Percentiles rank a stretch among this genome's conserved stretches.
Evolutionary conservation across 2,888 invertebrate genomes (phyloP).

Genomic region (Callyntrura guangdongensis): DNA sequence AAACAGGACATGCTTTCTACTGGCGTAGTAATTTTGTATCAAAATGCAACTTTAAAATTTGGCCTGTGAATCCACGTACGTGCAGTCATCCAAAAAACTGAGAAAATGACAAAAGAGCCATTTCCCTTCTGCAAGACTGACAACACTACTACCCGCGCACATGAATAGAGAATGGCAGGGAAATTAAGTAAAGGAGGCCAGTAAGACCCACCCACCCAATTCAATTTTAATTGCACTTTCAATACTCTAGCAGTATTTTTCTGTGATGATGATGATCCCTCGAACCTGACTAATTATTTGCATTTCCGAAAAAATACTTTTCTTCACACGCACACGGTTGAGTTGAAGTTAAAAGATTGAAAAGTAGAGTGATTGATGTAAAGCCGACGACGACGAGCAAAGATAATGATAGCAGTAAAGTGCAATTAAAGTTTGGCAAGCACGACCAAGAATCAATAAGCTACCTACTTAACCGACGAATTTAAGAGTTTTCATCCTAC

Average conservation of each 20-base stretch:
- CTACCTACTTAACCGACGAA: neutral
- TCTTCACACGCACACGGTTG: constrained; percentile 21
- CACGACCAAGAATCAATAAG: constrained; percentile 6
- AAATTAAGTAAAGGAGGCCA: constrained; percentile 43
- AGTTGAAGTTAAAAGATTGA: neutral
- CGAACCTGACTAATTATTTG: constrained; percentile 54
- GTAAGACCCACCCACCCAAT: constrained; percentile 41
- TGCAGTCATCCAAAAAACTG: neutral
- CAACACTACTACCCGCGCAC: neutral
- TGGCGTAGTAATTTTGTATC: neutral
- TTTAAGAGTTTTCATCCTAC: no score
- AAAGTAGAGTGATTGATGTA: neutral
- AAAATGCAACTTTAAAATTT: neutral
- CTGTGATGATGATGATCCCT: neutral
- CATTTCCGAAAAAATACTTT: constrained; percentile 16
- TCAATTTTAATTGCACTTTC: constrained; percentile 31
- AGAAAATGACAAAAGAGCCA: constrained; percentile 56
- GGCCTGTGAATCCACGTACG: neutral
- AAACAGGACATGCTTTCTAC: constrained; percentile 44
- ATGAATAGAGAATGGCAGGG: neutral
- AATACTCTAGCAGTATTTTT: no score
- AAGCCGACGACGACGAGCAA: neutral
- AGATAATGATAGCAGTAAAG: neutral
- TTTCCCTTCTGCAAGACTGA: constrained; percentile 34
- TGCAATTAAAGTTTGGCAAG: constrained; percentile 12